Evolutionary conservation across 2,888 invertebrate genomes (phyloP).

Genomic region (Acanthosepion esculentum): DNA sequence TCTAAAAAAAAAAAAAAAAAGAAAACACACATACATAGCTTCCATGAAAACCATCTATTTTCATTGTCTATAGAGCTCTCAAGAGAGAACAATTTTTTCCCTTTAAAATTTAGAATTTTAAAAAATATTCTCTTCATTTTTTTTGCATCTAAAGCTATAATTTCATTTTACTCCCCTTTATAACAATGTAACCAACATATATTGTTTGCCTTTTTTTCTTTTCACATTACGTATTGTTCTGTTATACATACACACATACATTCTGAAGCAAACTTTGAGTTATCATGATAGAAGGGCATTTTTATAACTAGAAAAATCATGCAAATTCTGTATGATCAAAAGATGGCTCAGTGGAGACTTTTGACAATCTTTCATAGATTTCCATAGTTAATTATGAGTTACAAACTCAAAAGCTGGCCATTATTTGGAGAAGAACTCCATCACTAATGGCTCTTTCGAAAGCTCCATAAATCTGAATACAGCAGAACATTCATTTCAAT

Average conservation of each 20-base stretch:
- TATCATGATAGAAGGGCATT: neutral
- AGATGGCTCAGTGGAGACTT: neutral
- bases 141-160: neutral
- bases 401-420: slow-evolving; percentile 10
- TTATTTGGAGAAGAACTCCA: neutral
- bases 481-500: slow-evolving; percentile 4
- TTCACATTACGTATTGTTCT: neutral
- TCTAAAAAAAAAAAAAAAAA: neutral
- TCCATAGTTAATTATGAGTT: slow-evolving; percentile 10
- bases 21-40: neutral
- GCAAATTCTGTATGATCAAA: slow-evolving; percentile 12
- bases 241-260: neutral
- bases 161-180: neutral
- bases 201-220: neutral
- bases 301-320: slow-evolving; percentile 33
- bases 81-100: neutral
- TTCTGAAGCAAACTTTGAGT: neutral
- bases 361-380: slow-evolving; percentile 9
- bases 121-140: neutral
- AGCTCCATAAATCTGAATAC: slow-evolving; percentile 17
- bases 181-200: neutral
- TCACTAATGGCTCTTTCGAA: slow-evolving; percentile 13
- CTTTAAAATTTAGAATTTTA: neutral
- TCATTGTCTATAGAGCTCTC: neutral
- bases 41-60: neutral